These are phyloP conservation scores for Tokudaia tokunoshimensis DNA, from an alignment of 2,797 vertebrate species.

Conservation along the genomic window DNA sequence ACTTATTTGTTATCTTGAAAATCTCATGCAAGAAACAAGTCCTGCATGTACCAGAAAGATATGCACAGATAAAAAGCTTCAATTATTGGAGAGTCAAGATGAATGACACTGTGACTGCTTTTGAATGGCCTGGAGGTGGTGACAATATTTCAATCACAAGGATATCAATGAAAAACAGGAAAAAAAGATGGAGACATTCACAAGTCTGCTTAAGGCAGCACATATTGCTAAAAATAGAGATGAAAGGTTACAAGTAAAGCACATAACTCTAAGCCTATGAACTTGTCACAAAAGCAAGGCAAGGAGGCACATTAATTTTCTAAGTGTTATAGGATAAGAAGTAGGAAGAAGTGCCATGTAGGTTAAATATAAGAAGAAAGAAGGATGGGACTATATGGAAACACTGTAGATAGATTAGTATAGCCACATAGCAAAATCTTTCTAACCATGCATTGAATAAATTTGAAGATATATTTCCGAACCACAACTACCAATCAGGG, in stretches of 20 bases:
- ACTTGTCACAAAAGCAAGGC: constrained; percentile 32
- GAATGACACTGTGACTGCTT: constrained; percentile 63
- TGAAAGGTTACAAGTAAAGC: constrained; percentile 54
- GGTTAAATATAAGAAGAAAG: not conserved
- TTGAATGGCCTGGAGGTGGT: constrained; percentile 73
- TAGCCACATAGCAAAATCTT: not conserved
- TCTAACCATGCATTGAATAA: not conserved
- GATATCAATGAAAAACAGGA: constrained; percentile 61
- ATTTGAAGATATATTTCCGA: constrained; percentile 30
- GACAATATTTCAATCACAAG: constrained; percentile 79
- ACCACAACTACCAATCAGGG: not conserved
- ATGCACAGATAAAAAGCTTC: constrained; percentile 57
- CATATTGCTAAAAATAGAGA: constrained; percentile 49
- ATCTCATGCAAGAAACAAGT: constrained; percentile 68
- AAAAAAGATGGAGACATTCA: constrained; percentile 49
- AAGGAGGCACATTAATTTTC: constrained; percentile 36
- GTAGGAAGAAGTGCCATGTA: not conserved
- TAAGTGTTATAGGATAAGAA: not conserved
- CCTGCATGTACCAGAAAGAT: constrained; percentile 50
- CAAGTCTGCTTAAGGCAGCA: constrained; percentile 31
- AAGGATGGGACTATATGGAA: not conserved
- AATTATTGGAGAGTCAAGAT: constrained; percentile 75
- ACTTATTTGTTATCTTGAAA: constrained; percentile 57
- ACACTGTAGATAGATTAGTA: not conserved
- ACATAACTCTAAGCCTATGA: not conserved